Base-by-base conservation (phyloP, 2,888 invertebrate species). In the Oxystoma pomonae region DNA sequence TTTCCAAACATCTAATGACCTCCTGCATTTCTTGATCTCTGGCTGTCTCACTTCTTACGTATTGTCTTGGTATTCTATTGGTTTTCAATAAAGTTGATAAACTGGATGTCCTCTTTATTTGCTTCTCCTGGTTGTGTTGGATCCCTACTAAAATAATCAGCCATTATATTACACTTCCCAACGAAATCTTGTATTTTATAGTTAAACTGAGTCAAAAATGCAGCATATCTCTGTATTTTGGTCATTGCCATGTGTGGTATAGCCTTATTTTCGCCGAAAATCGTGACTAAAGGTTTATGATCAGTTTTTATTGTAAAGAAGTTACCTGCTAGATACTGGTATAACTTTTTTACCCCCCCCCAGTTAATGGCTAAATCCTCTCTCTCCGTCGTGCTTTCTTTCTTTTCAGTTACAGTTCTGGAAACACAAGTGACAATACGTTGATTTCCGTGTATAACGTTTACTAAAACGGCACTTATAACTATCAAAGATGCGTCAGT, bases 341-440 rank as follows among this genome's bases (percentile, higher is more conserved):
- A 71, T 63, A 75, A 76, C 58, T 73, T 75, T n/a, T 64, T 64
- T 1, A 73, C 68, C 0, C 71, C 73, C 0, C 71, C 73, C 69
- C 70, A 77, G 60, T 68, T 71, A 66, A 77, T 76, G 9, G 74
- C 73, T 57, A 74, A 67, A 0, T 73, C 74, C 62, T 77, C 75
- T 53, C 68, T 70, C 57, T 74, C 71, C 2, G 74, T 73, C 0
- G 51, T 58, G 1, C 20, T n/a, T 16, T 61, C 58, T 22, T 58
- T 58, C 58, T 12, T 35, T 35, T 57, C 57, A 20, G 7, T 35
- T n/a, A n/a, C n/a, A n/a, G n/a, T n/a, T n/a, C n/a, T n/a, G n/a
- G n/a, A n/a, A n/a, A n/a, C n/a, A n/a, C n/a, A n/a, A n/a, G n/a
- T n/a, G n/a, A n/a, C n/a, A n/a, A n/a, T n/a, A n/a, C n/a, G n/a